Evolutionary conservation across 2,888 invertebrate species (phyloP).

Genomic region (Anaspis maculata): DNA sequence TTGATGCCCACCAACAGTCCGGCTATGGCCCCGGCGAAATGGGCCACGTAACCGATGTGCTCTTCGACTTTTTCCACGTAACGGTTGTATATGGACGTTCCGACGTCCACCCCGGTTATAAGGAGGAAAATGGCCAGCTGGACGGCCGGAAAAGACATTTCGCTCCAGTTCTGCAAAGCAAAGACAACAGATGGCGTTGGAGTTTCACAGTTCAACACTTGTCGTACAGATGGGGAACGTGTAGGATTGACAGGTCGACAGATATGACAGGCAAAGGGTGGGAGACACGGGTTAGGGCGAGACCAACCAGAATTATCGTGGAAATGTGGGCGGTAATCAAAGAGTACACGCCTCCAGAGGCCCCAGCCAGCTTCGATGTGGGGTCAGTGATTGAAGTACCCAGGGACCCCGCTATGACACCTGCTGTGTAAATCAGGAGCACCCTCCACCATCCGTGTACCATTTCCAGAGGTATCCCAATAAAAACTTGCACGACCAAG

Average conservation of each 20-base stretch:
- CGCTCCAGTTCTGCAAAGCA: constrained; percentile 74
- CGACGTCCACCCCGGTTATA: constrained; percentile 71
- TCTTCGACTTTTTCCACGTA: constrained; percentile 51
- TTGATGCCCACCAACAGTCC: constrained; percentile 62
- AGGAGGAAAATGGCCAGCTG: constrained; percentile 71
- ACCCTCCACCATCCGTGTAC: constrained; percentile 94
- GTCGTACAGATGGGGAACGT: too few species aligned
- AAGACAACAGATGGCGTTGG: constrained; percentile 5
- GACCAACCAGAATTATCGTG: constrained; percentile 83
- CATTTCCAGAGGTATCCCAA: constrained; percentile 91
- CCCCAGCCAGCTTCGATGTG: constrained; percentile 72
- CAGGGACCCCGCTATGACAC: constrained; percentile 74
- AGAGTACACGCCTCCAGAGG: constrained; percentile 90
- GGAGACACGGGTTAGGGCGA: too few species aligned
- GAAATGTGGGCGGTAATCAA: constrained; percentile 87
- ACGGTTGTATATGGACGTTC: constrained; percentile 79
- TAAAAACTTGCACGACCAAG: constrained; percentile 78
- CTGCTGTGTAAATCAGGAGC: constrained; percentile 68
- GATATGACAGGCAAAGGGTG: too few species aligned
- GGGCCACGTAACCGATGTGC: constrained; percentile 71
- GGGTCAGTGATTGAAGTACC: constrained; percentile 74
- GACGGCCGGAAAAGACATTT: constrained; percentile 74
- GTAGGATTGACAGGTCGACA: too few species aligned
- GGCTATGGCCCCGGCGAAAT: constrained; percentile 59
- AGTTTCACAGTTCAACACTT: constrained; percentile 4